These are phyloP conservation scores for Hipposideros larvatus DNA, from an alignment of 2,797 vertebrate genomes.

Conservation along the genomic window DNA sequence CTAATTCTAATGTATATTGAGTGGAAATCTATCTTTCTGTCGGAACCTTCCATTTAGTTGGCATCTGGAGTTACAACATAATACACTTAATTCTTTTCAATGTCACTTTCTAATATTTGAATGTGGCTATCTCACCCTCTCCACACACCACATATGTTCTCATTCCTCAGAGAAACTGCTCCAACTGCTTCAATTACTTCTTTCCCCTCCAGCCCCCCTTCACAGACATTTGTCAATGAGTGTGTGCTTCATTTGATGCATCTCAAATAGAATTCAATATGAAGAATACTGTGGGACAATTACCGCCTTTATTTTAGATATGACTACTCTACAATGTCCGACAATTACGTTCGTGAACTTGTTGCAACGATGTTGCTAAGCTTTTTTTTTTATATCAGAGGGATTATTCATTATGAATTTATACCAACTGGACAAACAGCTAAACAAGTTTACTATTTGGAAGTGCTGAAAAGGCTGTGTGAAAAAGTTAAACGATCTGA, in stretches of 20 bases:
- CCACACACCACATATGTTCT: background rate
- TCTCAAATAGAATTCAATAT: conserved; percentile 13
- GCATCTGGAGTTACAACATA: background rate
- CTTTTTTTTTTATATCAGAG: too few relatives aligned
- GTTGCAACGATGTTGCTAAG: too few relatives aligned
- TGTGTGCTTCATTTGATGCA: conserved; percentile 43
- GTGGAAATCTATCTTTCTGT: background rate
- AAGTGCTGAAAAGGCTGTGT: too few relatives aligned
- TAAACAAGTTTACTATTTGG: too few relatives aligned
- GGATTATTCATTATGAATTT: too few relatives aligned
- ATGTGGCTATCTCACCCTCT: background rate
- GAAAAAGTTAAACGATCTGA: too few relatives aligned
- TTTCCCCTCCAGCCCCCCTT: background rate
- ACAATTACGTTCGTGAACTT: too few relatives aligned
- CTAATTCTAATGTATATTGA: background rate
- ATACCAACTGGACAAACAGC: too few relatives aligned
- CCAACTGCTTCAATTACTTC: background rate
- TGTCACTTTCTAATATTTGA: conserved; percentile 41
- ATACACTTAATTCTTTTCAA: conserved; percentile 21
- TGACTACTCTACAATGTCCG: background rate
- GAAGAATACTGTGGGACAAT: conserved; percentile 11
- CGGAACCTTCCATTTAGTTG: background rate
- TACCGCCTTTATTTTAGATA: background rate
- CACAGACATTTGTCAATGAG: background rate
- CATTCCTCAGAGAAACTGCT: background rate